Percentiles rank a stretch among this genome's conserved stretches.
Conservation (phyloP, 2,113 vertebrate species). For the Myrmecobius fasciatus region DNA sequence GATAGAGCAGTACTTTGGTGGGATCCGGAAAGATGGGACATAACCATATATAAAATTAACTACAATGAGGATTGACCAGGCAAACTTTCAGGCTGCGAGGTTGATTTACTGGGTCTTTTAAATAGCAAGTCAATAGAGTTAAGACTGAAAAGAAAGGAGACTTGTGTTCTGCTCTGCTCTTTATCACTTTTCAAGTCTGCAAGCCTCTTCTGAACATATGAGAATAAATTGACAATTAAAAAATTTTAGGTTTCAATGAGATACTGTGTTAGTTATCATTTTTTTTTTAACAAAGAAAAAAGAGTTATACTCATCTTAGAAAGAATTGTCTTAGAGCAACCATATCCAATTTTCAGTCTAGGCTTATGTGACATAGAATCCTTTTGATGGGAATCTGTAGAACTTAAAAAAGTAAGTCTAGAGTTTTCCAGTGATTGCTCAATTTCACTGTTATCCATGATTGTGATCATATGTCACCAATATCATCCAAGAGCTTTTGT, state of each 20-base stretch:
- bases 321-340: not conserved
- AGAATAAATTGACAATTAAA: not conserved
- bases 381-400: not conserved
- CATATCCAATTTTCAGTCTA: not conserved
- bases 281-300: not conserved
- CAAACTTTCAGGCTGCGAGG: constrained; percentile 45
- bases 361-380: not conserved
- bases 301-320: not conserved
- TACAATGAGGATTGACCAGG: constrained; percentile 12
- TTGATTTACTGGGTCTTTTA: not conserved
- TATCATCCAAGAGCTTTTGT: not conserved
- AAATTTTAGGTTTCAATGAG: not conserved
- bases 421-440: not conserved
- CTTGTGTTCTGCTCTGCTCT: not conserved
- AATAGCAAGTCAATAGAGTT: not conserved
- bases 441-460: not conserved
- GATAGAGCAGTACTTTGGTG: not conserved
- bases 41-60: constrained; percentile 19
- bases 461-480: not conserved
- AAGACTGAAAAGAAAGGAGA: constrained; percentile 12
- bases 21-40: not conserved
- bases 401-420: constrained; percentile 49
- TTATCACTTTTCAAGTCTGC: constrained; percentile 32
- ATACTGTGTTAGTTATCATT: not conserved
- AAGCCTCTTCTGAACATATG: not conserved